Conservation (phyloP, 1,140 invertebrate genomes). For the Ceratina calcarata region DNA sequence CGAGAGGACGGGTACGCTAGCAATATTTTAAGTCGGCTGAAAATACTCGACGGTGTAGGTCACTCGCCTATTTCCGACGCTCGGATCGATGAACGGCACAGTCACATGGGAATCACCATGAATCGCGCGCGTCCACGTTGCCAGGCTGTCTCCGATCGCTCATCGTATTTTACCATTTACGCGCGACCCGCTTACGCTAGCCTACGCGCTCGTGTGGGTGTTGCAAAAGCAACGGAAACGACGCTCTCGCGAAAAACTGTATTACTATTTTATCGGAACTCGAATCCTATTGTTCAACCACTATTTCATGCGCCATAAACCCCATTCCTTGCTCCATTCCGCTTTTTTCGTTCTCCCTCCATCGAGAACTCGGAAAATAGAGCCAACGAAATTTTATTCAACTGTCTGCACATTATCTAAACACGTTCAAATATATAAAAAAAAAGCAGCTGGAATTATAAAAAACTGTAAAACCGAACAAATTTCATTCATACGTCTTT, state of each 20-base stretch:
- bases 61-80: constrained; percentile 21
- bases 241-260: neutral
- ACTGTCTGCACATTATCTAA: too few relatives aligned
- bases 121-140: constrained; percentile 36
- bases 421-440: too few relatives aligned
- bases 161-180: constrained; percentile 34
- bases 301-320: too few relatives aligned
- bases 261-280: too few relatives aligned
- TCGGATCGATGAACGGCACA: constrained; percentile 38
- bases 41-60: constrained; percentile 38
- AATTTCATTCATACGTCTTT: too few relatives aligned
- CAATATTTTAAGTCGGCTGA: constrained; percentile 5
- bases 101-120: constrained; percentile 48
- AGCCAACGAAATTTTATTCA: too few relatives aligned
- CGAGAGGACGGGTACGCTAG: neutral
- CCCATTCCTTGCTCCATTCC: too few relatives aligned
- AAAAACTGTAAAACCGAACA: too few relatives aligned
- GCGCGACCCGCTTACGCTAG: neutral
- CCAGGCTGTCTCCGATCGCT: constrained; percentile 33
- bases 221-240: constrained; percentile 1
- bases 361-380: too few relatives aligned
- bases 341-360: too few relatives aligned
- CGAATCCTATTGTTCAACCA: too few relatives aligned
- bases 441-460: too few relatives aligned
- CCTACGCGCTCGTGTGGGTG: neutral